phyloP scores from a whole-genome alignment of 2,113 vertebrate species.

The Phaetusa simplex region DNA sequence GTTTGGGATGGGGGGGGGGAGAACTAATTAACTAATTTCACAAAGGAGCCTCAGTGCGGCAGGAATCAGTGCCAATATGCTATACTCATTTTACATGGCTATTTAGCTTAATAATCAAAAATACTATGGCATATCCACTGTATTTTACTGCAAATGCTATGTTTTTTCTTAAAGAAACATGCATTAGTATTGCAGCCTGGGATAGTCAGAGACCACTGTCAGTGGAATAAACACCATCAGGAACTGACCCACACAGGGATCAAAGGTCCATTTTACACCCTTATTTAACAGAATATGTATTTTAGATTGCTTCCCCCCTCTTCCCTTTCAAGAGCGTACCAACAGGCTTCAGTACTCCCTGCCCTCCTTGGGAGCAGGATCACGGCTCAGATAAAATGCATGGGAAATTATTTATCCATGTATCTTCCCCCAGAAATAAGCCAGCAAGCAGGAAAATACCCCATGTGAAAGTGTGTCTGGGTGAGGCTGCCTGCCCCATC shows the following conservation, averaged over 20 bases:
- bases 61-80: constrained; percentile 42
- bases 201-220: background rate
- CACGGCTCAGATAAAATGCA: background rate
- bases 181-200: background rate
- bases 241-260: background rate
- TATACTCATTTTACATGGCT: constrained; percentile 48
- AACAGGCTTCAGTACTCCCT: background rate
- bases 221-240: background rate
- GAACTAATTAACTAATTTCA: constrained; percentile 64
- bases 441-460: background rate
- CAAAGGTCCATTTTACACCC: background rate
- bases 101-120: constrained; percentile 54
- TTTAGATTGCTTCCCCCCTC: background rate
- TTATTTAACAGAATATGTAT: background rate
- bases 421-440: background rate
- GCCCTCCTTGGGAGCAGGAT: background rate
- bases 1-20: background rate
- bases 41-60: constrained; percentile 41
- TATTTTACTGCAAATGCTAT: background rate
- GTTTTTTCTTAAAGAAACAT: constrained; percentile 49
- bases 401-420: background rate
- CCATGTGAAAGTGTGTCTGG: background rate
- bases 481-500: accelerated
- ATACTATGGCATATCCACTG: background rate
- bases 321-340: background rate